phyloP scores from a whole-genome alignment of 1,140 invertebrate species.

The Drosophila kanapiae region DNA sequence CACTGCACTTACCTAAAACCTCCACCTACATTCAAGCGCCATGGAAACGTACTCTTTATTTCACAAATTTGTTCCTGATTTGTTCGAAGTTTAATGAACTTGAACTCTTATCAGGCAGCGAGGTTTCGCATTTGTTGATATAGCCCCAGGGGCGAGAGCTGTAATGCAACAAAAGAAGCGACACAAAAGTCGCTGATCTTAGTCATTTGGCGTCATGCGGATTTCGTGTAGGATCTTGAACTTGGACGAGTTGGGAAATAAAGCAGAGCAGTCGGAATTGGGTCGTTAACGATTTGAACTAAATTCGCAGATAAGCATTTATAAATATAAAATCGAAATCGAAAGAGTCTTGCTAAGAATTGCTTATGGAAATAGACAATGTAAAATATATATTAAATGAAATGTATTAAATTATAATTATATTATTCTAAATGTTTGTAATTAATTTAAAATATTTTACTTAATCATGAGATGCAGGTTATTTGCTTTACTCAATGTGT shows the following conservation, averaged over 20 bases:
- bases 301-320: background rate
- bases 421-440: no score
- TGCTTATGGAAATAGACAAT: background rate
- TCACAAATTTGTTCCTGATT: constrained; percentile 45
- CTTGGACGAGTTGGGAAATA: constrained; percentile 27
- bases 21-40: background rate
- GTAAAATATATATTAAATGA: no score
- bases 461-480: rapidly evolving
- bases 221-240: constrained; percentile 29
- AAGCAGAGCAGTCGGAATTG: constrained; percentile 11
- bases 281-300: background rate
- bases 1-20: background rate
- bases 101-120: constrained; percentile 66
- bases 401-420: background rate
- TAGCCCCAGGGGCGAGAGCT: constrained; percentile 28
- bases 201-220: constrained; percentile 33
- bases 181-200: constrained; percentile 37
- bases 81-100: constrained; percentile 67
- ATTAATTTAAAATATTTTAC: background rate
- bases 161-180: constrained; percentile 63
- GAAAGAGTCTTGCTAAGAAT: rapidly evolving
- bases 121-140: constrained; percentile 47
- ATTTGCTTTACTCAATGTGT: background rate
- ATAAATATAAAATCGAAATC: background rate
- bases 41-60: constrained; percentile 24